Evolutionary conservation across 2,797 vertebrate species (phyloP).

Genomic region (Melanogrammus aeglefinus): DNA sequence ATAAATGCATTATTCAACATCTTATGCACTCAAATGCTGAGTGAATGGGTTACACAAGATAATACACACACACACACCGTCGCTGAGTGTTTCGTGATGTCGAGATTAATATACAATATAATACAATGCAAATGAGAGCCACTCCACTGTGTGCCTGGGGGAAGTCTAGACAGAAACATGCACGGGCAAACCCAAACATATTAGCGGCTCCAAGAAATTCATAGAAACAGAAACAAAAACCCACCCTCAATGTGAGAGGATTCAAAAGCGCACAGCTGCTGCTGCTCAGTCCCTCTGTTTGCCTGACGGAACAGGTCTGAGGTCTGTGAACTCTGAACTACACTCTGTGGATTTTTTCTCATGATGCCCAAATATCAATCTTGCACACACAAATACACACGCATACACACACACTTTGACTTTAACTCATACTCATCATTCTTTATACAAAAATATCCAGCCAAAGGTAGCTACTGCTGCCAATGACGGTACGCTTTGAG

Average conservation of each 20-base stretch:
- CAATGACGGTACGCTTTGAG: too few species aligned
- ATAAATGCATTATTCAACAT: slow-evolving; percentile 11
- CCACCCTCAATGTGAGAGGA: not conserved
- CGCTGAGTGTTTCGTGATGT: not conserved
- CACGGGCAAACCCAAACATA: not conserved
- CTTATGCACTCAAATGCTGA: not conserved
- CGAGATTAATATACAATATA: not conserved
- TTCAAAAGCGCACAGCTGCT: not conserved
- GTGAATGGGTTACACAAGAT: not conserved
- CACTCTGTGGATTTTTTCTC: not conserved
- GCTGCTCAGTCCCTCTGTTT: not conserved
- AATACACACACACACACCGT: not conserved
- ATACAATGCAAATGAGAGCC: slow-evolving; percentile 3
- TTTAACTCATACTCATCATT: too few species aligned
- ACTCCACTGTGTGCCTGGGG: not conserved
- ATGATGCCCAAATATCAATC: too few species aligned
- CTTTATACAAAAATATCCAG: too few species aligned
- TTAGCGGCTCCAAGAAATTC: not conserved
- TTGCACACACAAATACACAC: not conserved
- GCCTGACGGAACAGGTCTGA: not conserved
- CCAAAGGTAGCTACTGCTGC: too few species aligned
- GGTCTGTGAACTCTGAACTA: not conserved
- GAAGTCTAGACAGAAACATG: not conserved
- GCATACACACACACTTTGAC: not conserved
- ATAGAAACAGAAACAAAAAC: not conserved